Conservation (phyloP, 1,140 invertebrate genomes). For the Drosophila biarmipes region DNA sequence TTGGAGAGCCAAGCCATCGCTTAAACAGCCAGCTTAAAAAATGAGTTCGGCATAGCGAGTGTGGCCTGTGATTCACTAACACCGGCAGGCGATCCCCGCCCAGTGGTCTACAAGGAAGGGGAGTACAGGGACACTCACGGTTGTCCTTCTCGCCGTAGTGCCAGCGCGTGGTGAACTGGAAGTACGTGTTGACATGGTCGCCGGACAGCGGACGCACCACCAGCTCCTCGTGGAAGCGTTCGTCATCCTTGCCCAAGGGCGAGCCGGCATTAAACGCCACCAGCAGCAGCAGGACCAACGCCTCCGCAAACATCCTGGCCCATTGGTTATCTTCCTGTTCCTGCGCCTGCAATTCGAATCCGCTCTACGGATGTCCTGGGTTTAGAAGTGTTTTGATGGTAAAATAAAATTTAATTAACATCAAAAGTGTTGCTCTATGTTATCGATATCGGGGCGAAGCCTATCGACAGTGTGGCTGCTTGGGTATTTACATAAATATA, state of each 20-base stretch:
- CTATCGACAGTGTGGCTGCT: too few species aligned
- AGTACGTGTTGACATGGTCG: conserved; percentile 92
- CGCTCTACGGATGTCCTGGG: not conserved
- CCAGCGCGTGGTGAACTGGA: conserved; percentile 94
- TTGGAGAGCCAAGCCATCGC: too few species aligned
- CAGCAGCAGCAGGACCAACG: conserved; percentile 10
- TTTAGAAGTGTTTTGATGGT: too few species aligned
- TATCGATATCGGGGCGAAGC: too few species aligned
- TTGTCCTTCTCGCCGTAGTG: conserved; percentile 85
- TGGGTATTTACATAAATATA: too few species aligned
- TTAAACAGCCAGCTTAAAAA: not conserved
- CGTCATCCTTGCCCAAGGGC: conserved; percentile 71
- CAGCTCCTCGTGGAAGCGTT: conserved; percentile 92
- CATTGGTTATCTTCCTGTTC: not conserved
- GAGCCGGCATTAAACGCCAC: conserved; percentile 22
- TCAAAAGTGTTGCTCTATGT: too few species aligned
- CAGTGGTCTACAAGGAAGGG: not conserved
- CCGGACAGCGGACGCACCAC: conserved; percentile 91
- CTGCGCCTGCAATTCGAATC: not conserved
- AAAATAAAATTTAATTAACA: too few species aligned
- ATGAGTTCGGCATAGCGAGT: not conserved
- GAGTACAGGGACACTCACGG: conserved; percentile 85
- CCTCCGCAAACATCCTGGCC: not conserved
- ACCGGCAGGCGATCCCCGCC: not conserved
- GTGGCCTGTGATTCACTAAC: not conserved